Evolutionary conservation across 2,797 vertebrate species (phyloP).

Genomic region (Emys orbicularis): DNA sequence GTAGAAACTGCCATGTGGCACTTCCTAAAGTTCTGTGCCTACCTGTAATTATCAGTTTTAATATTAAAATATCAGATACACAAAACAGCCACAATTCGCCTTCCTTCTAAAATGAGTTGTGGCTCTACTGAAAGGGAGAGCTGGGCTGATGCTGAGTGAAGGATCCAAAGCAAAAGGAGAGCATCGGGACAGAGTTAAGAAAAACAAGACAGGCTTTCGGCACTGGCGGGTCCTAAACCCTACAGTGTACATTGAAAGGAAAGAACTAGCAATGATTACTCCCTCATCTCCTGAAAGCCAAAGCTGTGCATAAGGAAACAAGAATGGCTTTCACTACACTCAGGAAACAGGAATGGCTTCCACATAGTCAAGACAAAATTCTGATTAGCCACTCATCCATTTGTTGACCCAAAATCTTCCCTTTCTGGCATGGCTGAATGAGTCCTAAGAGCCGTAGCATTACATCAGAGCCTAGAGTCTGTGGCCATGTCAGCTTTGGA

Average conservation of each 20-base stretch:
- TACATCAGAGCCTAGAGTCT: background rate
- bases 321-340: background rate
- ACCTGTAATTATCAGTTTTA: background rate
- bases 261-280: background rate
- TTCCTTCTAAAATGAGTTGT: background rate
- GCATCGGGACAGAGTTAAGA: background rate
- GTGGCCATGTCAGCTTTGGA: background rate
- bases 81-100: background rate
- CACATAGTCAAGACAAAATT: background rate
- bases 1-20: background rate
- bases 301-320: background rate
- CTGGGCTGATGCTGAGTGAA: background rate
- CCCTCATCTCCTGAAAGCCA: background rate
- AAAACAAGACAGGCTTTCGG: accelerated
- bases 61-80: background rate
- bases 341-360: background rate
- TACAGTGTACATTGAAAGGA: background rate
- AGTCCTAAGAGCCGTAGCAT: accelerated
- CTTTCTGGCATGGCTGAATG: background rate
- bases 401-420: background rate
- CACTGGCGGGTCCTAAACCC: background rate
- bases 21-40: background rate
- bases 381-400: background rate
- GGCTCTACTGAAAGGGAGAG: background rate
- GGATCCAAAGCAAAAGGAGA: background rate